Evolutionary conservation across 2,888 invertebrate species (phyloP), one percentile per base, ranked within the genome.

Genomic region (Nomada flava): DNA sequence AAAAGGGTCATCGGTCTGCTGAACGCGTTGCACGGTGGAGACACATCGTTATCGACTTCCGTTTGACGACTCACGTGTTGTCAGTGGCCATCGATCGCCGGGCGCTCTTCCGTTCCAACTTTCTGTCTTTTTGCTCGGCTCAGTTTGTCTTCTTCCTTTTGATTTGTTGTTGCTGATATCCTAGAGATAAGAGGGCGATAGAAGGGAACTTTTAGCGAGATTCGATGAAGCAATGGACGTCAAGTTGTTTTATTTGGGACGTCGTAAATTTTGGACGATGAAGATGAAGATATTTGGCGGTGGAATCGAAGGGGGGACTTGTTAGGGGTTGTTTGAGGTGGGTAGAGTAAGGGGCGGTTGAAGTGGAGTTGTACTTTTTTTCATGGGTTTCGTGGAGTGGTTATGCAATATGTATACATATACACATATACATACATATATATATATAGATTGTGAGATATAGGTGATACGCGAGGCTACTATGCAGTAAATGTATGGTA

Each of bases 1-100:
- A 36, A 36, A 36, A 5, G 36, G 7, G 7, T 7, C 36, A 7
- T 36, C 36, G 36, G 36, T 36, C 36, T 36, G 36, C 36, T 36
- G 36, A 36, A 36, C 36, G 36, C 36, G 36, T 36, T 36, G 36
- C 36, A 36, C 7, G 36, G 7, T 36, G 36, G 36, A 36, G 84
- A 65, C 69, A 18, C 57, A 26, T 15, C 76, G 72, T 82, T 86
- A 85, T 85, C 85, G 82, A 72, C 79, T 85, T 77, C 75, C 80
- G 75, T 59, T 53, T 63, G 57, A 26, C 52, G 2, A 7, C 62
- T 20, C 10, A 20, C 18, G 20, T 42, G 62, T 60, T 9, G 9
- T 18, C 42, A n/a, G 1, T 57, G 15, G 23, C 11, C 57, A 23
- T 26, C 20, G 53, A 53, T 53, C n/a, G 20, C 20, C 7, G 20